Evolutionary conservation across 1,140 invertebrate genomes (phyloP).

Genomic region (Archegozetes longisetosus): DNA sequence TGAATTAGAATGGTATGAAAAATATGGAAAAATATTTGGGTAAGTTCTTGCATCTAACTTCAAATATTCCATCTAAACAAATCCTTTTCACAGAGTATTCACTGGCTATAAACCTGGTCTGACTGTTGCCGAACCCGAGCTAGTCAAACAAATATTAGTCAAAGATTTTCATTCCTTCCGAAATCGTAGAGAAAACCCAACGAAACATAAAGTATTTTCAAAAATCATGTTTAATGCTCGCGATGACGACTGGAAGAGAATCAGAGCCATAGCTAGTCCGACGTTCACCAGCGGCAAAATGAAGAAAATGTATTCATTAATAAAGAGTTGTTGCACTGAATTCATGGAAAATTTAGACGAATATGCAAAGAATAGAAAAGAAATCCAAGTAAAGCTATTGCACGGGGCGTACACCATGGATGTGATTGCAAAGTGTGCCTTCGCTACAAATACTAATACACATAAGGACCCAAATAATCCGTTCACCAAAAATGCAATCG

Average conservation of each 20-base stretch:
- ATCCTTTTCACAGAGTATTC: background rate
- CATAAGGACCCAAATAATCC: conserved; percentile 27
- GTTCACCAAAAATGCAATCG: conserved; percentile 24
- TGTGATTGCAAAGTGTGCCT: conserved; percentile 33
- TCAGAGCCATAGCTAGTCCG: conserved; percentile 39
- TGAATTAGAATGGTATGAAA: background rate
- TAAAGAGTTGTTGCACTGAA: background rate
- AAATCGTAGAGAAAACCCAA: too few relatives aligned
- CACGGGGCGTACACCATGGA: conserved; percentile 33
- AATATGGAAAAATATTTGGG: conserved; percentile 16
- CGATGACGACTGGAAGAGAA: conserved; percentile 36
- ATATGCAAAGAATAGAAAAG: background rate
- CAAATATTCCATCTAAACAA: background rate
- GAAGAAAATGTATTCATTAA: conserved; percentile 25
- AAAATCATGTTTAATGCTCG: conserved; percentile 28
- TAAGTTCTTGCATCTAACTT: background rate
- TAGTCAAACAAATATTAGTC: conserved; percentile 15
- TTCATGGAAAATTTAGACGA: background rate
- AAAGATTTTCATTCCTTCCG: conserved; percentile 18
- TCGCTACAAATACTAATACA: conserved; percentile 32
- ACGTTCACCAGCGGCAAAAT: conserved; percentile 42
- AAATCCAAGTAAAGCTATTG: conserved; percentile 19
- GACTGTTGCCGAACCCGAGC: conserved; percentile 16
- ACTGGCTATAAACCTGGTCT: conserved; percentile 4
- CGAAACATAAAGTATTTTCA: background rate